Conservation (phyloP, 2,888 invertebrate genomes). For the Erannis defoliaria region DNA sequence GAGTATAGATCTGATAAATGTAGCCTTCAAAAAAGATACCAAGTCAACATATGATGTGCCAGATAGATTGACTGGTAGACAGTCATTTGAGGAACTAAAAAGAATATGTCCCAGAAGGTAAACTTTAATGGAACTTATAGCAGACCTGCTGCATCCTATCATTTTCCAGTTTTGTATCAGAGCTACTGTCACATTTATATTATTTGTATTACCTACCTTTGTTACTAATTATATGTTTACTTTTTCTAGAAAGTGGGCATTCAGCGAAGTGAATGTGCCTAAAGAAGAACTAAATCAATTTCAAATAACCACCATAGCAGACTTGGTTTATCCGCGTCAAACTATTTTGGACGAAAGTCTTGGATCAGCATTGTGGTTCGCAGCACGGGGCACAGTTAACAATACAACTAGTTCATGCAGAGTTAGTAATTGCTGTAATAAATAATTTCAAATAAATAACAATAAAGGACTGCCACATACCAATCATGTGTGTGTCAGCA, state of each 20-base stretch:
- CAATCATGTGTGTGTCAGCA: too few species aligned
- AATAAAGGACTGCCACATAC: background rate
- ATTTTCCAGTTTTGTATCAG: too few species aligned
- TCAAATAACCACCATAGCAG: slow-evolving; percentile 87
- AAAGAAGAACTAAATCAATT: slow-evolving; percentile 87
- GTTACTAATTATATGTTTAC: background rate
- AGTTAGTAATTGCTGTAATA: slow-evolving; percentile 69
- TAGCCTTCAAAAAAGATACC: slow-evolving; percentile 92
- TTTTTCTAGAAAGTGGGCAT: slow-evolving; percentile 91
- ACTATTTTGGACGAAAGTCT: slow-evolving; percentile 98
- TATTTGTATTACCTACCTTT: background rate
- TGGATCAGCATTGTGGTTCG: slow-evolving; percentile 99
- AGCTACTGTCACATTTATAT: background rate
- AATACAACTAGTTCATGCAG: slow-evolving; percentile 87
- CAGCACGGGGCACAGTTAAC: slow-evolving; percentile 90
- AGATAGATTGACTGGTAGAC: slow-evolving; percentile 92
- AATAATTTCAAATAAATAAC: too few species aligned
- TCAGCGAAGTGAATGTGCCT: slow-evolving; percentile 92
- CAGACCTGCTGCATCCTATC: background rate
- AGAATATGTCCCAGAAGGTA: slow-evolving; percentile 88
- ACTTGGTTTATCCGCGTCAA: slow-evolving; percentile 94
- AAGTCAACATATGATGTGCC: slow-evolving; percentile 89
- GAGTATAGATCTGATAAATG: slow-evolving; percentile 96
- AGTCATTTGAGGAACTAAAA: slow-evolving; percentile 90
- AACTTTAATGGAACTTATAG: background rate